Base-by-base conservation (phyloP, 2,113 vertebrate species). In the Brachyhypopomus gauderio region DNA sequence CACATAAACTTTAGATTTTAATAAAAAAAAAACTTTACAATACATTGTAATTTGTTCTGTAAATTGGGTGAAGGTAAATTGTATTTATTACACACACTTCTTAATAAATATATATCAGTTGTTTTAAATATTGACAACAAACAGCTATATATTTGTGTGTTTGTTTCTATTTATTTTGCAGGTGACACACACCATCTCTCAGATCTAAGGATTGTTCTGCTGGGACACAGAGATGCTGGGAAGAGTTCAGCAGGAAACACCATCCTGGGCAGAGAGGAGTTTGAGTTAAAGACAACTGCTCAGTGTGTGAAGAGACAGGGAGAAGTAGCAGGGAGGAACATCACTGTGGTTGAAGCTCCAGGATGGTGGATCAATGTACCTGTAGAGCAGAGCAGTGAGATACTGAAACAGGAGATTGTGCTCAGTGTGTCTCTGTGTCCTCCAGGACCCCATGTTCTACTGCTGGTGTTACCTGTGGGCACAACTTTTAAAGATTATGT, bases 181-280 rank as follows among this genome's bases (percentile, higher is more conserved):
- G 45, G 9, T 52, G 5, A 66, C 27, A 34, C 14, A 66, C 14
- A 17, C 1, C 5, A 66, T 36, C 16, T 36, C 64, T n/a, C 64
- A 67, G 64, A 36, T 14, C 25, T 67, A 30, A 67, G 64, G 64
- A 67, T 67, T 67, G 64, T 67, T 5, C 17, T 67, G 64, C 64
- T 67, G 30, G 64, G 64, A 2, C 20, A 34, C 30, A 67, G 4
- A 36, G 5, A 8, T 36, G 64, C 83, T 78, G 83, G 80, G 27
- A 87, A 85, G 71, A 87, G 80, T 78, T 75, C 80, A 70, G 11
- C 83, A 71, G 83, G 77, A 81, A 85, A 85, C 70, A 81, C 38
- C 70, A 87, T 87, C 70, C 71, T 85, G 75, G 58, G 64, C 22
- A 85, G n/a, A 79, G 67, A 62, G 55, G 23, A 72, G 67, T 66